These are phyloP conservation scores for Nemopilema nomurai DNA, from an alignment of 30 jellyfish, hydroid and myxozoan species.

Conservation along the genomic window DNA sequence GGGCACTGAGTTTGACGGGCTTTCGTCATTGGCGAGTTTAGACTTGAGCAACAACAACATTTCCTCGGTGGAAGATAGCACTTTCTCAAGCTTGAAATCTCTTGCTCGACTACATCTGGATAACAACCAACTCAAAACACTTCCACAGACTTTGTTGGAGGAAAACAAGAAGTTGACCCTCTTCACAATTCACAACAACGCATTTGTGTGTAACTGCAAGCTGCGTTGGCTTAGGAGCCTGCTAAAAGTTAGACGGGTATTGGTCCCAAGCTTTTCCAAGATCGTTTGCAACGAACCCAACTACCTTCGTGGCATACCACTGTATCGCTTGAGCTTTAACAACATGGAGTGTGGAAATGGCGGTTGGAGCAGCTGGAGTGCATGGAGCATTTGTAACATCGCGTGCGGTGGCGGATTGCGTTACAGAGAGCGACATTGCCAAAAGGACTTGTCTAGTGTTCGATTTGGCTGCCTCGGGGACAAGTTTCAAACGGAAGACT, in stretches of 20 bases:
- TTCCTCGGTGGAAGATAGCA: constrained; percentile 50
- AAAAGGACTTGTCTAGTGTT: constrained; percentile 31
- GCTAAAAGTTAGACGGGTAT: constrained; percentile 28
- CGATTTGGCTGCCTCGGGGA: constrained; percentile 82
- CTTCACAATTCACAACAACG: constrained; percentile 79
- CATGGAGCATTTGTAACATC: constrained; percentile 91
- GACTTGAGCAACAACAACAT: constrained; percentile 71
- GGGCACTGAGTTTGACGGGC: constrained; percentile 50
- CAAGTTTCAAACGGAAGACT: constrained; percentile 60
- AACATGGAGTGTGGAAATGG: constrained; percentile 66
- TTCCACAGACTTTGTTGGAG: constrained; percentile 36
- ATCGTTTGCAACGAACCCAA: constrained; percentile 71
- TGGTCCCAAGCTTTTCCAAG: constrained; percentile 58
- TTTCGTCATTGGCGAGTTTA: constrained; percentile 50
- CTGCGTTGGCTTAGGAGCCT: constrained; percentile 76
- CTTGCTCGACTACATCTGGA: constrained; percentile 77
- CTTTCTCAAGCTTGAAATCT: constrained; percentile 55
- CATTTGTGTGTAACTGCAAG: constrained; percentile 80
- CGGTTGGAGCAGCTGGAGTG: constrained; percentile 88
- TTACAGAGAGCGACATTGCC: constrained; percentile 81
- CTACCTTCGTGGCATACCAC: constrained; percentile 48
- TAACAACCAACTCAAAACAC: constrained; percentile 65
- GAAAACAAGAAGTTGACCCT: constrained; percentile 39
- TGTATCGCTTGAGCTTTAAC: constrained; percentile 30
- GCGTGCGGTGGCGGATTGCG: constrained; percentile 92